Conservation (phyloP, 2,113 vertebrate genomes). For the Seriola dumerili region DNA sequence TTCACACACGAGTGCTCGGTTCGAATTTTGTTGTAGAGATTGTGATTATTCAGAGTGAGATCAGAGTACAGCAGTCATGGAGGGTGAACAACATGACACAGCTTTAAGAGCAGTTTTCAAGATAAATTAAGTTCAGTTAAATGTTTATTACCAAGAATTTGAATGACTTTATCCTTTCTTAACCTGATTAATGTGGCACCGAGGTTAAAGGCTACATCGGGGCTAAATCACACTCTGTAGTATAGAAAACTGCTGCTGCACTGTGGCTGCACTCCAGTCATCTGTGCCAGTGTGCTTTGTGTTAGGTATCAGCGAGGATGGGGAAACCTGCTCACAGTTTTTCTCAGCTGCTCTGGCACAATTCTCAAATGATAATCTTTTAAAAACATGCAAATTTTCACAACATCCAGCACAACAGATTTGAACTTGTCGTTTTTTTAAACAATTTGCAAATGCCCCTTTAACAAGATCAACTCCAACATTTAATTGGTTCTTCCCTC, state of each 20-base stretch:
- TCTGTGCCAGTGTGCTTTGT: not conserved
- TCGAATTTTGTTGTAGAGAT: not conserved
- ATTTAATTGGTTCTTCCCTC: too few relatives aligned
- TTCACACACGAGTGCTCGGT: constrained; percentile 29
- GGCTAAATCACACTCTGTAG: not conserved
- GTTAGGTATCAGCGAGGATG: not conserved
- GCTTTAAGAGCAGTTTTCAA: not conserved
- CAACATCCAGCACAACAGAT: too few relatives aligned
- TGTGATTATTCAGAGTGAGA: constrained; percentile 11
- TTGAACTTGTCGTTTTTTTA: too few relatives aligned
- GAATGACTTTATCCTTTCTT: not conserved
- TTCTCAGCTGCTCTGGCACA: too few relatives aligned
- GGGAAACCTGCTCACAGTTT: too few relatives aligned
- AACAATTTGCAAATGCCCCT: too few relatives aligned
- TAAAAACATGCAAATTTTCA: too few relatives aligned
- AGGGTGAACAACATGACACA: not conserved
- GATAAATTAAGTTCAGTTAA: not conserved
- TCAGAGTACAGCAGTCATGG: not conserved
- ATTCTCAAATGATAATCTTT: too few relatives aligned
- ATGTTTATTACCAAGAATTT: not conserved
- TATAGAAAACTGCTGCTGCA: not conserved
- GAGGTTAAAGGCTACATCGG: not conserved
- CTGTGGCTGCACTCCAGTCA: not conserved
- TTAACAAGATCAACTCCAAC: too few relatives aligned
- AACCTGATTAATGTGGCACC: not conserved